Conservation (phyloP, 2,113 vertebrate genomes). For the Rhinolophus sinicus region DNA sequence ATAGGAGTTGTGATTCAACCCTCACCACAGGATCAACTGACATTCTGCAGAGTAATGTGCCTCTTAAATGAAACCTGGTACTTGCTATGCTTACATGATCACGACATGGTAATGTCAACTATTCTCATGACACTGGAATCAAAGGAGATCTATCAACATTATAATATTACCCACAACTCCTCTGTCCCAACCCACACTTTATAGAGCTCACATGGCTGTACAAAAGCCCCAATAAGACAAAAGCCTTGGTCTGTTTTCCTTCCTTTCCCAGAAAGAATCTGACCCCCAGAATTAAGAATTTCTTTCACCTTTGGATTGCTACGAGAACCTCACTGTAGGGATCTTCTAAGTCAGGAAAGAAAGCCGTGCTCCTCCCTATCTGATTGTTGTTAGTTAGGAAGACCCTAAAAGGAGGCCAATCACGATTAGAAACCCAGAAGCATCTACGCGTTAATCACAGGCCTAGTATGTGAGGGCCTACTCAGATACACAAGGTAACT, state of each 20-base stretch:
- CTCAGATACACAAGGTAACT: neutral
- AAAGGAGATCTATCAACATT: neutral
- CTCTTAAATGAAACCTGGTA: neutral
- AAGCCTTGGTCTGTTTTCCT: neutral
- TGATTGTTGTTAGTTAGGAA: neutral
- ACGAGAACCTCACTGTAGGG: neutral
- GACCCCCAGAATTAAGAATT: neutral
- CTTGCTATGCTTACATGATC: neutral
- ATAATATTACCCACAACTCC: neutral
- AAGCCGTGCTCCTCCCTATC: neutral
- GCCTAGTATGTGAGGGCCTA: neutral
- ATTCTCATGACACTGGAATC: neutral
- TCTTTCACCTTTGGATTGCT: neutral
- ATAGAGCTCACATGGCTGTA: neutral
- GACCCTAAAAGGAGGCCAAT: neutral
- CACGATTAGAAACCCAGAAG: neutral
- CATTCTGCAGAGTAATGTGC: neutral
- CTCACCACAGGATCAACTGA: neutral
- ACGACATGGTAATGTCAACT: neutral
- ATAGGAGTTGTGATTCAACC: neutral
- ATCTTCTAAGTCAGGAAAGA: slow-evolving; percentile 4
- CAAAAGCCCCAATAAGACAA: neutral
- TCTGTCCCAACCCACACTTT: neutral
- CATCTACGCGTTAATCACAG: neutral
- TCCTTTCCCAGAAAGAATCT: neutral